Percentiles rank a stretch among this genome's conserved stretches.
phyloP scores from a whole-genome alignment of 2,888 invertebrate species.

The Sisyra terminalis region DNA sequence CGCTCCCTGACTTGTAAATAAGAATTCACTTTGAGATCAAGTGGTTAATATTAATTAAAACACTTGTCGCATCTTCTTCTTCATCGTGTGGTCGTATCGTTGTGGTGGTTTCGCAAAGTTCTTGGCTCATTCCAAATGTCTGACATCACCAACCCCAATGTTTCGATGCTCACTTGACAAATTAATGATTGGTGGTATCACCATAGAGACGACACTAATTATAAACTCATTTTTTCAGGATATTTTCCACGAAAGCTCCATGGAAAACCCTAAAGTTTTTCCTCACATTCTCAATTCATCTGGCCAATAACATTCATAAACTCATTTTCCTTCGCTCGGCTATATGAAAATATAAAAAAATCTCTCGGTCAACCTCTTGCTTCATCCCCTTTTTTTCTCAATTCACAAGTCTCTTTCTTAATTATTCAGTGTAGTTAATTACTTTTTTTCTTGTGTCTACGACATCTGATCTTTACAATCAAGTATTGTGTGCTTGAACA shows the following conservation, averaged over 20 bases:
- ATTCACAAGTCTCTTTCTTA: slow-evolving; percentile 11
- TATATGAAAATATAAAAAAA: too few species aligned
- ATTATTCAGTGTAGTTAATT: slow-evolving; percentile 15
- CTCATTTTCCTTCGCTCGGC: too few species aligned
- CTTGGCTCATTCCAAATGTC: neutral
- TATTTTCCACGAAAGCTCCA: too few species aligned
- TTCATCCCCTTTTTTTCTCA: slow-evolving; percentile 9
- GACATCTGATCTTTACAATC: slow-evolving; percentile 11
- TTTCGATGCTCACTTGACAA: neutral
- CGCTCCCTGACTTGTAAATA: slow-evolving; percentile 5
- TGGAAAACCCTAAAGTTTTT: too few species aligned
- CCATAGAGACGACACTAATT: too few species aligned
- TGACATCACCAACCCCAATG: neutral
- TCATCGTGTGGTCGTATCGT: neutral
- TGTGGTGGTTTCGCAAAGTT: slow-evolving; percentile 1
- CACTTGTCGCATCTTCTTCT: slow-evolving; percentile 2
- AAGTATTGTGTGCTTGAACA: slow-evolving; percentile 6
- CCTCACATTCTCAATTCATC: too few species aligned
- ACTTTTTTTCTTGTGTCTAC: slow-evolving; percentile 14
- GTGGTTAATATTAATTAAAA: slow-evolving; percentile 8
- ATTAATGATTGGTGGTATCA: too few species aligned
- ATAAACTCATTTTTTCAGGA: too few species aligned
- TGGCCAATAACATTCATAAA: too few species aligned
- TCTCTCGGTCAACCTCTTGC: slow-evolving; percentile 4
- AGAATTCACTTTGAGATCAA: slow-evolving; percentile 7